These are phyloP conservation scores for Carduelis carduelis DNA, from an alignment of 2,797 vertebrate genomes.

Conservation along the genomic window DNA sequence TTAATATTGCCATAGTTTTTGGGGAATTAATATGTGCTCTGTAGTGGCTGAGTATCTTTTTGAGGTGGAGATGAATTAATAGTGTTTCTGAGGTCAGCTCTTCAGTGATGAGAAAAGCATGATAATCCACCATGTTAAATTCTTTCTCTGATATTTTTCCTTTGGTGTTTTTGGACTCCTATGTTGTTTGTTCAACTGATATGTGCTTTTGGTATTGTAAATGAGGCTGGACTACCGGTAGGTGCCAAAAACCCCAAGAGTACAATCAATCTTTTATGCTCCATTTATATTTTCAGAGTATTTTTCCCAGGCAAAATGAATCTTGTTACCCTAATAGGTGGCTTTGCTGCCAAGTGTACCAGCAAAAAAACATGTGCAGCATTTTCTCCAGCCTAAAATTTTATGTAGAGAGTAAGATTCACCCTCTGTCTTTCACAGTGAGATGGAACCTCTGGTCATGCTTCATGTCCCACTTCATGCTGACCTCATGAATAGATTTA, in stretches of 20 bases:
- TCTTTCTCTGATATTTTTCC: not conserved
- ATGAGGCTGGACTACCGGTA: not conserved
- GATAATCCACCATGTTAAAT: not conserved
- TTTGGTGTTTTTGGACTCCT: not conserved
- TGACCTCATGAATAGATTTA: not conserved
- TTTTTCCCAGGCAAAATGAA: slow-evolving; percentile 4
- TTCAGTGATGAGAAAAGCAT: not conserved
- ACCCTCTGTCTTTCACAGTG: not conserved
- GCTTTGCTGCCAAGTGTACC: not conserved
- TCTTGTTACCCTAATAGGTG: not conserved
- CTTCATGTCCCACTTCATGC: not conserved
- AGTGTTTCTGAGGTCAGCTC: not conserved
- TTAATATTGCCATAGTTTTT: not conserved
- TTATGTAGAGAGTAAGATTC: not conserved
- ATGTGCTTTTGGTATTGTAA: not conserved
- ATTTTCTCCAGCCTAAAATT: not conserved
- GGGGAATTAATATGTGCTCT: not conserved
- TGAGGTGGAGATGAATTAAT: not conserved
- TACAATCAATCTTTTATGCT: not conserved
- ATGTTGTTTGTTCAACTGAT: not conserved
- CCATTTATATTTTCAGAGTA: not conserved
- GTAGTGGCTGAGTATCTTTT: not conserved
- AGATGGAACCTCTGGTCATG: not conserved
- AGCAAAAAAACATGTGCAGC: not conserved
- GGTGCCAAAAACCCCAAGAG: not conserved